Base-by-base conservation (phyloP, 2,113 vertebrate genomes). In the Tachysurus vachellii region DNA sequence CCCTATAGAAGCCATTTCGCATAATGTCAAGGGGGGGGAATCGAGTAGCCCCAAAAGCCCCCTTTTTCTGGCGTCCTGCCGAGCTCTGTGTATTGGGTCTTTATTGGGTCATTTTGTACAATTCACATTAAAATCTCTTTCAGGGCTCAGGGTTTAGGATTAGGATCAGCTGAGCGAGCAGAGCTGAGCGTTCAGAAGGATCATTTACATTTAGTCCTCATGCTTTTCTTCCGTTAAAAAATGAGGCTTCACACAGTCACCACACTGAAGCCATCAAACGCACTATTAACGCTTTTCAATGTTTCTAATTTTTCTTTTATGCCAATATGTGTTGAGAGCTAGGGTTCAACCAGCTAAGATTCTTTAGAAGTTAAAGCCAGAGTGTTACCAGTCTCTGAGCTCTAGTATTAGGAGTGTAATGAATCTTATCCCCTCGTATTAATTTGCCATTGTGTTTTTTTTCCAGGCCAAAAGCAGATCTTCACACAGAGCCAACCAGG, bases 381-480 rank as follows among this genome's bases (percentile, higher is more conserved):
- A 26, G 28, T 75, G 54, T 76, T 16, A 50, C 9, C 56, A 11
- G 2, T 10, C 13, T 82, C 26, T 86, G 42, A 82, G 5, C 26
- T 36, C 82, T 50, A 21, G 61, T 70, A 3, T 62, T 44, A 86
- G 50, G 50, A 19, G 23, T 56, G 36, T 44, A 73, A 23, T 17
- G 70, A 23, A 10, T 56, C 5, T 31, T 53, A 4, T 76, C 28
- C 44, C 21, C 8, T 59, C 0, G 73, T 44, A 73, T 28, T 62
- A 57, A 81, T 81, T 85, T 47, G 9, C n/a, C 44, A 54, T 61
- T 14, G 64, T 53, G 53, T 47, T 71, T 54, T 68, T 85, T 4
- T 66, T 89, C 44, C 91, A 96, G 95, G 87, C 83, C 93, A 89
- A 96, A 95, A 92, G 93, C 91, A 86, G 83, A 91, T 5, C 64